Evolutionary conservation across 2,797 vertebrate genomes (phyloP), one percentile per base, ranked within the genome.

Genomic region (Pangasius djambal): DNA sequence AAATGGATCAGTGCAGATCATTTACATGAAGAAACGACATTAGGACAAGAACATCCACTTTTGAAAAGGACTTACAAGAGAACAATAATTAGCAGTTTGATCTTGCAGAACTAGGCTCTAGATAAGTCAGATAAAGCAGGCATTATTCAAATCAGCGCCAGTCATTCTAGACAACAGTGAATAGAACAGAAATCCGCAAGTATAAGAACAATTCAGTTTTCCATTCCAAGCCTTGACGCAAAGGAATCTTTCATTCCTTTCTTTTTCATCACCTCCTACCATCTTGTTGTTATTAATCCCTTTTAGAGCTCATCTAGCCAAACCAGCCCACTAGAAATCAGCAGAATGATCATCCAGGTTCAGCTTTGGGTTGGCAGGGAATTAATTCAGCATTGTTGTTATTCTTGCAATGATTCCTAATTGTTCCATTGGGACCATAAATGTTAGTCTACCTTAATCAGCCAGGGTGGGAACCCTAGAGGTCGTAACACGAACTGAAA

Each of bases 301-400:
- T 25, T 59, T 37, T 31, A 57, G 63, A 48, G 72, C 72, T 86
- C 87, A 90, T 85, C 25, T 81, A 50, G 48, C 88, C 57, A 83
- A 90, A 52, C 52, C 40, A 34, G 65, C 55, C 67, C 67, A 87
- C 55, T 44, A 77, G 81, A 88, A 86, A 87, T 69, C 87, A 78
- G 59, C 31, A 13, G 57, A 89, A 37, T 34, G 86, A 82, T 72
- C 48, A 88, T 57, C 52, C 48, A 57, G 52, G 52, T 4, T 57
- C 77, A 81, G 8, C 22, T 59, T 82, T 37, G 52, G 75, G 75
- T 87, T 70, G 86, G 25, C 57, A 20, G 22, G 63, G 67, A 89
- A 90, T 75, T 87, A 78, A 87, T 86, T 90, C 88, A 79, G 89
- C 70, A 75, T 67, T 77, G 81, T 63, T 74, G 63, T 87, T 67